phyloP scores from a whole-genome alignment of 1,140 invertebrate genomes.

The Gonatopus flavifemur region DNA sequence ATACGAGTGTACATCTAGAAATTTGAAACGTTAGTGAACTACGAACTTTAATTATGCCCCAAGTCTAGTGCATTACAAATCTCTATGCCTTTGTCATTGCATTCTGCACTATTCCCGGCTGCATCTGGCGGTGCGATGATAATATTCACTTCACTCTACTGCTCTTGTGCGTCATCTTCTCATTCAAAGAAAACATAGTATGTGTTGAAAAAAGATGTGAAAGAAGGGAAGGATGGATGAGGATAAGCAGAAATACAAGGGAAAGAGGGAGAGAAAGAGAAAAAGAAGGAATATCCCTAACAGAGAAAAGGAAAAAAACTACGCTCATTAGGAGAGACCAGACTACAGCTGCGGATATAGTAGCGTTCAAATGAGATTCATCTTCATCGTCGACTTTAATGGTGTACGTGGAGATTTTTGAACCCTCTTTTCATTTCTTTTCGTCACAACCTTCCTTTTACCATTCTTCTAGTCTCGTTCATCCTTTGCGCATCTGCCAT shows the following conservation, averaged over 20 bases:
- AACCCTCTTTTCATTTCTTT: constrained; percentile 22
- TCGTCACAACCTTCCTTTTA: constrained; percentile 4
- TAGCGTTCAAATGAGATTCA: constrained; percentile 38
- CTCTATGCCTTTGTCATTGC: constrained; percentile 26
- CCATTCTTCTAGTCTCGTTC: neutral
- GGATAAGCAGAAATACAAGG: neutral
- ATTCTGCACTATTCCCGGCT: too few species aligned
- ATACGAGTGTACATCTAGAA: too few species aligned
- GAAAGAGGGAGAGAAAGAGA: neutral
- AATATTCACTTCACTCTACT: constrained; percentile 22
- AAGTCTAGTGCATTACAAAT: constrained; percentile 13
- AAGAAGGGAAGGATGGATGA: neutral
- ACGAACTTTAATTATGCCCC: constrained; percentile 34
- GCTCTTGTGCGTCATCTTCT: constrained; percentile 14
- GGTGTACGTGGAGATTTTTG: constrained; percentile 31
- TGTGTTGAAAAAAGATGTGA: neutral
- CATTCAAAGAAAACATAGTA: constrained; percentile 17
- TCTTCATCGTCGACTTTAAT: constrained; percentile 28
- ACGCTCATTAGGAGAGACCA: constrained; percentile 41
- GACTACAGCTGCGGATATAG: constrained; percentile 20
- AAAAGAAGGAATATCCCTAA: neutral
- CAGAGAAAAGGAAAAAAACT: constrained; percentile 36
- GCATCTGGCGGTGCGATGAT: constrained; percentile 29
- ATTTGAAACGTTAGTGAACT: constrained; percentile 16
- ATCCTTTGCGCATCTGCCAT: neutral